phyloP scores from a whole-genome alignment of 2,113 vertebrate species.

The Datnioides undecimradiatus region DNA sequence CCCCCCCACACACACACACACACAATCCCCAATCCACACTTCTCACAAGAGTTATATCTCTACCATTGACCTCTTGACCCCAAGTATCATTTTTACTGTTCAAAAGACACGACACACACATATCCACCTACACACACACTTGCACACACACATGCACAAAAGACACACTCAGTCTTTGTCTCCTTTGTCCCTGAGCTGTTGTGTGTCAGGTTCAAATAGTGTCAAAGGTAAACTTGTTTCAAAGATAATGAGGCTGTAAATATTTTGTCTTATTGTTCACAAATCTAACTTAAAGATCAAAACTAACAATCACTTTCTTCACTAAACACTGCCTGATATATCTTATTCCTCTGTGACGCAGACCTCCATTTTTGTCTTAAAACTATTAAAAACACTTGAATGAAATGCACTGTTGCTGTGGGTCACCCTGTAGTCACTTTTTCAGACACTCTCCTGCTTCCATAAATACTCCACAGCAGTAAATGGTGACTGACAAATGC shows the following conservation, averaged over 20 bases:
- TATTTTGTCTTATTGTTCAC: not conserved
- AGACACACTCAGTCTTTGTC: constrained; percentile 6
- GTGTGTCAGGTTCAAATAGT: constrained; percentile 28
- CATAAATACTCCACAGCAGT: not conserved
- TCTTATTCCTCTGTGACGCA: too few species aligned
- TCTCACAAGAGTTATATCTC: constrained; percentile 55
- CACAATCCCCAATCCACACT: constrained; percentile 33
- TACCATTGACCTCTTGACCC: constrained; percentile 52
- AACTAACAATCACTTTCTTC: too few species aligned
- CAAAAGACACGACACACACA: constrained; percentile 26
- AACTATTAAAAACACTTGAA: too few species aligned
- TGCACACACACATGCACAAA: not conserved
- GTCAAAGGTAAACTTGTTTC: constrained; percentile 43
- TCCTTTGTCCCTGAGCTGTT: constrained; percentile 27
- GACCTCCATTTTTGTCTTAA: too few species aligned
- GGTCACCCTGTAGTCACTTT: not conserved
- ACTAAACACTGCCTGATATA: too few species aligned
- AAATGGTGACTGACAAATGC: not conserved
- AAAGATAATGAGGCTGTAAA: constrained; percentile 13
- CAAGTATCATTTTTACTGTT: constrained; percentile 59
- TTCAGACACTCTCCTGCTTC: not conserved
- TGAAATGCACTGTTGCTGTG: too few species aligned
- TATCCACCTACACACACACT: not conserved
- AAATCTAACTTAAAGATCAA: too few species aligned
- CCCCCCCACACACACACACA: constrained; percentile 9